Evolutionary conservation across 2,113 vertebrate species (phyloP).

Genomic region (Perca schrenkii): DNA sequence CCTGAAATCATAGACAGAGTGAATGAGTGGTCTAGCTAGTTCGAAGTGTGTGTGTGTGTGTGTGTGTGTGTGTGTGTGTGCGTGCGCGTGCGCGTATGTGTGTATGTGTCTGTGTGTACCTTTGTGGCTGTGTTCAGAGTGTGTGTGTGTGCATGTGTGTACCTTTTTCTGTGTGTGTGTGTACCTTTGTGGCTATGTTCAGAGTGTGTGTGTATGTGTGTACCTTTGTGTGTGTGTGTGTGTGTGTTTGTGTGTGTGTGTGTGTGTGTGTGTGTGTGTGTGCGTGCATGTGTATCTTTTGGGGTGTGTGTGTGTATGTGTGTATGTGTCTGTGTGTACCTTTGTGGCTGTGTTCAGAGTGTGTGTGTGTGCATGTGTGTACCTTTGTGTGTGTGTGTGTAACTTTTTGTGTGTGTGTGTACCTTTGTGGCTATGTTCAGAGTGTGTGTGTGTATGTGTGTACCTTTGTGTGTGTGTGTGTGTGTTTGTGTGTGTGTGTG

Average conservation of each 20-base stretch:
- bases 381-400: not conserved
- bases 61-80: constrained; percentile 25
- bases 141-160: not conserved
- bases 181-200: not conserved
- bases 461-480: not conserved
- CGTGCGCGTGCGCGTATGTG: not conserved
- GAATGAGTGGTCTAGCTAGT: not conserved
- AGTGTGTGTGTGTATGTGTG: not conserved
- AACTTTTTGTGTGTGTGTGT: not conserved
- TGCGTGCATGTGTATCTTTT: not conserved
- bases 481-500: not conserved
- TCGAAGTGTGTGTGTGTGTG: constrained; percentile 43
- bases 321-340: not conserved
- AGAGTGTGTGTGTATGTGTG: not conserved
- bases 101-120: not conserved
- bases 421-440: not conserved
- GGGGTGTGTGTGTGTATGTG: too few species aligned
- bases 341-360: not conserved
- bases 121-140: not conserved
- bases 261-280: not conserved
- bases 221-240: not conserved
- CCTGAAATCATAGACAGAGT: constrained; percentile 45
- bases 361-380: not conserved
- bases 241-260: constrained; percentile 53
- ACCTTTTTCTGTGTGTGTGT: not conserved